Base-by-base conservation (phyloP, 2,888 invertebrate species). In the Bimastos eiseni region DNA sequence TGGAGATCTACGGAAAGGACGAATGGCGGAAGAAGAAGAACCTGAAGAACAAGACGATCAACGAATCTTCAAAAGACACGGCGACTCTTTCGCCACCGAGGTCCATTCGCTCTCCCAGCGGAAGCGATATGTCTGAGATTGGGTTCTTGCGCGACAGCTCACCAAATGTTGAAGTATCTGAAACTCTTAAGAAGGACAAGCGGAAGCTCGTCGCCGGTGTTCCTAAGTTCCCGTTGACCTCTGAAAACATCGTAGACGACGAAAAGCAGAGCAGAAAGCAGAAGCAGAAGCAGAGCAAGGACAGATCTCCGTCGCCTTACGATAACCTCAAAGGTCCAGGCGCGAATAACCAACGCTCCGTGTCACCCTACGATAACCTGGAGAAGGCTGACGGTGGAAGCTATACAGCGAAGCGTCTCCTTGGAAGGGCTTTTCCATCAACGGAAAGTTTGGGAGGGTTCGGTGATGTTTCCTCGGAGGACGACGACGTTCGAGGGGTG, bases 71-170 rank as follows among this genome's bases (percentile, higher is more conserved):
- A 37, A n/a, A 38, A 86, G 36, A 90, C 90, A 38, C 84, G 34
- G 21, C 30, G 83, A 70, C 83, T 24, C 88, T 37, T 41, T 36
- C 89, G 41, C 44, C 90, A 2, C 88, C 36, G 13, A 34, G 55
- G 38, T 90, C 84, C 33, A n/a, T 37, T 38, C 89, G 83, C 36
- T 90, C 91, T 0, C 89, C 84, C 30, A 89, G 90, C 49, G 91
- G 88, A 34, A 37, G 83, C 37, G 89, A 90, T 36, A 36, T 13
- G 33, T 37, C 89, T 11, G 90, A 90, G 38, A 11, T 34, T n/a
- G 91, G 90, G 19, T 90, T 91, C 83, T 36, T 49, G 33, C 34
- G 89, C 37, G 94, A 94, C 84, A 93, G 93, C 34, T 94, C 94
- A 36, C 94, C 94, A 6, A 94, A 94, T 90, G 88, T 36, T 15